Percentiles rank a stretch among this genome's conserved stretches.
Evolutionary conservation across 1,140 invertebrate species (phyloP).

Genomic region (Conopomorpha cramerella): DNA sequence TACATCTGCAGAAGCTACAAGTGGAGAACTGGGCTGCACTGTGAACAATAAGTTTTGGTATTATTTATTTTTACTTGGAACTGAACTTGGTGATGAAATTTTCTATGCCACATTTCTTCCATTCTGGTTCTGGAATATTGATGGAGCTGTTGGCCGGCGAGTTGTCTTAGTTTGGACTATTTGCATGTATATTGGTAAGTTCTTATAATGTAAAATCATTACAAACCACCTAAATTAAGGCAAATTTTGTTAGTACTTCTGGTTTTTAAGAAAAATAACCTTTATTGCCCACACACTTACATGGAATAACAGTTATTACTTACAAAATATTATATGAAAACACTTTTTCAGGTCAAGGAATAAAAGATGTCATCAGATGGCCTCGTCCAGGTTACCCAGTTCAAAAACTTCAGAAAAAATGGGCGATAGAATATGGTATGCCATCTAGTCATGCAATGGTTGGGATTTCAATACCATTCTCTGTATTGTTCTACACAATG

Average conservation of each 20-base stretch:
- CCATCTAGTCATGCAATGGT: conserved; percentile 94
- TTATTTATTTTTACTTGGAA: conserved; percentile 83
- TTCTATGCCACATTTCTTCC: conserved; percentile 89
- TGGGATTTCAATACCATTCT: conserved; percentile 83
- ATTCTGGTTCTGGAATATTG: conserved; percentile 92
- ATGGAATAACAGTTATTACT: conserved; percentile 2
- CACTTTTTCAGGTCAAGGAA: conserved; percentile 72
- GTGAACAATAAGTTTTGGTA: conserved; percentile 85
- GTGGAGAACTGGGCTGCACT: conserved; percentile 27
- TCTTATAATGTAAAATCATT: no score
- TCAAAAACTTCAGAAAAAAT: conserved; percentile 81
- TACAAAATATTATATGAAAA: neutral
- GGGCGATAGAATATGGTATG: conserved; percentile 90
- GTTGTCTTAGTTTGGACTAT: conserved; percentile 84
- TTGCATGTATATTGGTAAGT: conserved; percentile 81
- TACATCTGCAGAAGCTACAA: conserved; percentile 23
- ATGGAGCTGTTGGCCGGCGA: conserved; percentile 78
- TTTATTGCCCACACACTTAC: no score
- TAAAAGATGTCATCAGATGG: conserved; percentile 87
- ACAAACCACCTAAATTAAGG: no score
- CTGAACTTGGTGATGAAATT: conserved; percentile 84
- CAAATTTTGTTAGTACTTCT: no score
- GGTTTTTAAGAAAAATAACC: no score
- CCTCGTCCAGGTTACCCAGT: conserved; percentile 85
- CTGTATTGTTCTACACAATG: conserved; percentile 78